Conservation (phyloP, 1,140 invertebrate species). For the Hylaeus volcanicus region DNA sequence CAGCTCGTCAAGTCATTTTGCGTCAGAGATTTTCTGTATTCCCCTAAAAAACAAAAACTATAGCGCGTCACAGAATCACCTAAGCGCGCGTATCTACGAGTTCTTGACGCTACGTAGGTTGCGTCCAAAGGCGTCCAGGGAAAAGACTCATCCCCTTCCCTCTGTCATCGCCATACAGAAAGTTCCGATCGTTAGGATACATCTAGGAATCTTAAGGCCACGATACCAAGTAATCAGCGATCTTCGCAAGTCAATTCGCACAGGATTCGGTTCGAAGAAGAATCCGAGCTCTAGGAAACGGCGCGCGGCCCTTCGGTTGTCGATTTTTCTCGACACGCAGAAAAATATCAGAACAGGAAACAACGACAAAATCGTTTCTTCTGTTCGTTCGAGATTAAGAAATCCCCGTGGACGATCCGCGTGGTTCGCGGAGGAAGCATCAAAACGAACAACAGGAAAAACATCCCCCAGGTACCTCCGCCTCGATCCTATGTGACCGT, state of each 20-base stretch:
- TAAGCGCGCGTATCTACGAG: neutral
- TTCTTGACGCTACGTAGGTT: no score
- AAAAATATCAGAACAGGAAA: neutral
- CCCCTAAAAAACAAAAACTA: neutral
- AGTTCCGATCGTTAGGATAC: conserved; percentile 23
- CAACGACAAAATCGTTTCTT: no score
- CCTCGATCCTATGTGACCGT: neutral
- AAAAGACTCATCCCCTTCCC: neutral
- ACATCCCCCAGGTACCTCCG: neutral
- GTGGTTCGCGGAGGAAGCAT: conserved; percentile 25
- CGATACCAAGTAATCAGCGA: conserved; percentile 40
- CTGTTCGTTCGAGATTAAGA: neutral
- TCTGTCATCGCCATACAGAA: neutral
- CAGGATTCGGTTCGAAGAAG: neutral
- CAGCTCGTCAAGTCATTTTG: no score
- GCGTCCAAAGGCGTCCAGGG: no score
- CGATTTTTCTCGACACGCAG: conserved; percentile 27
- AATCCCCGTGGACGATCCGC: neutral
- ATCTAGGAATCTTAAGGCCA: conserved; percentile 45
- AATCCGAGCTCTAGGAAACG: neutral
- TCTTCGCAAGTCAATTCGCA: conserved; percentile 3
- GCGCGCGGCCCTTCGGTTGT: neutral
- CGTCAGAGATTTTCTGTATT: neutral
- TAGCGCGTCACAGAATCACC: neutral
- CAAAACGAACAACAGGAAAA: conserved; percentile 14